Evolutionary conservation across 2,797 vertebrate species (phyloP).

Genomic region (Oreonectes daqikongensis): DNA sequence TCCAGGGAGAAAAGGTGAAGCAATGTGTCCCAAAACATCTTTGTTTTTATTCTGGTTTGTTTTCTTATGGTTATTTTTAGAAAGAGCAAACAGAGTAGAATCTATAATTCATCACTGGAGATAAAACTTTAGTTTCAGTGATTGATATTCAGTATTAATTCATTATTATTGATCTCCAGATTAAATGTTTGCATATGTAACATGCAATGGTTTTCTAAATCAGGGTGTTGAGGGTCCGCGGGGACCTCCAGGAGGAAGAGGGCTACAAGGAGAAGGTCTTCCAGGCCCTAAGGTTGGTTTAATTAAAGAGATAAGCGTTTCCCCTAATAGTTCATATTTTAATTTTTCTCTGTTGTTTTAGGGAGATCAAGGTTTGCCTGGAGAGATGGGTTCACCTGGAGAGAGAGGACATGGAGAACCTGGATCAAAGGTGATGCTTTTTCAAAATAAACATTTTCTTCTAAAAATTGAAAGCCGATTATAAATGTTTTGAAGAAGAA

Average conservation of each 20-base stretch:
- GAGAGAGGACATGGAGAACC: slow-evolving; percentile 83
- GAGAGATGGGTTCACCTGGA: slow-evolving; percentile 82
- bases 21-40: not conserved
- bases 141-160: not conserved
- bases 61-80: too few relatives aligned
- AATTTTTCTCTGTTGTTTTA: slow-evolving; percentile 57
- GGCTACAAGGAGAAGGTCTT: slow-evolving; percentile 83
- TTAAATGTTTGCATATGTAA: not conserved
- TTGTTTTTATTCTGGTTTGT: too few relatives aligned
- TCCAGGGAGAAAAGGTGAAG: slow-evolving; percentile 86
- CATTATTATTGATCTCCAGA: not conserved
- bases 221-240: slow-evolving; percentile 86
- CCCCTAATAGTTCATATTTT: too few relatives aligned
- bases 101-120: too few relatives aligned
- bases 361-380: slow-evolving; percentile 86
- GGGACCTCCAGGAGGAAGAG: slow-evolving; percentile 82
- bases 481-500: not conserved
- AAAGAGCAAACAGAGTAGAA: too few relatives aligned
- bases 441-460: not conserved
- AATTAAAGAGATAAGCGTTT: too few relatives aligned
- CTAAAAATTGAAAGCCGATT: not conserved
- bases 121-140: not conserved
- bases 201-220: slow-evolving; percentile 20
- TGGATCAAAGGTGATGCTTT: slow-evolving; percentile 79
- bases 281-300: slow-evolving; percentile 84